Base-by-base conservation (phyloP, 2,888 invertebrate genomes). In the Drosophila meridiana region DNA sequence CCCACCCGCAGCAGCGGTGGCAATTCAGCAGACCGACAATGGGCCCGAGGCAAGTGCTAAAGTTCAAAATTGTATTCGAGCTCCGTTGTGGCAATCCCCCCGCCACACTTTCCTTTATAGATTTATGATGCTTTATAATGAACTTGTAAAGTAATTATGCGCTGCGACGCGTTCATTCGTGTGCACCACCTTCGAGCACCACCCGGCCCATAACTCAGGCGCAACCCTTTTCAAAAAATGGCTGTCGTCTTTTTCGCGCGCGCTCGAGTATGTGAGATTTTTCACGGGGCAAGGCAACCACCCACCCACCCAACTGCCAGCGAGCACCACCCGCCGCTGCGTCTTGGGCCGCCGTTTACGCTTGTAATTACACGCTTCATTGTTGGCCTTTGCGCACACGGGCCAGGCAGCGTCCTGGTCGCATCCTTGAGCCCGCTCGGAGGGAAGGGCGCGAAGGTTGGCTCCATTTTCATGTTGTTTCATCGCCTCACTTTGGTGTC, bases 71-170 rank as follows among this genome's bases (percentile, higher is more conserved):
- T 78, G 67, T 81, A 81, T 77, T 76, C 63, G 61, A 61, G 47
- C 58, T 47, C 42, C 55, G 60, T 34, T 55, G 40, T 50, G 52
- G 0, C 4, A 6, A 20, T 20, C 20, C 14, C 48, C 34, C 47
- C 43, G 52, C 40, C 26, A 32, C 43, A 57, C 30, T 55, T 70
- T 56, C 52, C 68, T 80, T 87, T 85, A 90, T 90, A 91, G 92
- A 92, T 92, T 92, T 92, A 92, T 92, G 91, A 91, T 87, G 90
- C 80, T 92, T 91, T 92, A 92, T 93, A 93, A 93, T 93, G 92
- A 93, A 92, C 93, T 92, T 93, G 92, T 92, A 92, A 92, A 93
- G 93, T 92, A 93, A 93, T 93, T 93, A 92, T 93, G 92, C 92
- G 83, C 69, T 50, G 78, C 78, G 78, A 76, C 80, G 80, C 76